Evolutionary conservation across 2,797 vertebrate species (phyloP).

Genomic region (Trichosurus vulpecula): DNA sequence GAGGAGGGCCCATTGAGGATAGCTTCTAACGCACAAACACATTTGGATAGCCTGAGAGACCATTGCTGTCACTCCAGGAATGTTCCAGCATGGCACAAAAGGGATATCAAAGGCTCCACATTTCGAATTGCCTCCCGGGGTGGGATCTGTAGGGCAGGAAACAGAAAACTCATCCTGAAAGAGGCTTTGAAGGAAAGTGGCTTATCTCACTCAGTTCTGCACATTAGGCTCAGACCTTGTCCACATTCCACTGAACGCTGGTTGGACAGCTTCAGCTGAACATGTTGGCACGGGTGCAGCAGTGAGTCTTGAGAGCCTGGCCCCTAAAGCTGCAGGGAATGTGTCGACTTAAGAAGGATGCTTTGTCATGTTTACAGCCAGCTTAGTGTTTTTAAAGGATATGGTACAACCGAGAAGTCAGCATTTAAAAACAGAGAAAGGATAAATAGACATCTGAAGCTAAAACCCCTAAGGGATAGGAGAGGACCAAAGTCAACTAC

Average conservation of each 20-base stretch:
- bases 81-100: conserved; percentile 79
- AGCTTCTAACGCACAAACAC: conserved; percentile 70
- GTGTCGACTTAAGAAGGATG: conserved; percentile 68
- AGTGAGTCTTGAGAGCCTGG: conserved; percentile 62
- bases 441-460: conserved; percentile 69
- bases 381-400: conserved; percentile 76
- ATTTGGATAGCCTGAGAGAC: conserved; percentile 81
- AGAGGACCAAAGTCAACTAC: conserved; percentile 47
- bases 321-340: conserved; percentile 65
- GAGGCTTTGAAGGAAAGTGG: conserved; percentile 73
- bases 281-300: conserved; percentile 72
- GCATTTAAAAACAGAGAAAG: conserved; percentile 75
- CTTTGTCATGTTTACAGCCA: conserved; percentile 68
- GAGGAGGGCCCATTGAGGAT: not conserved
- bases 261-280: conserved; percentile 17
- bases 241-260: conserved; percentile 61
- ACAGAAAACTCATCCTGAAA: conserved; percentile 80
- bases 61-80: conserved; percentile 81
- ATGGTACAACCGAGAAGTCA: conserved; percentile 66
- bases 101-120: conserved; percentile 83
- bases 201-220: conserved; percentile 64
- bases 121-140: conserved; percentile 82
- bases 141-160: conserved; percentile 82
- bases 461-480: conserved; percentile 59
- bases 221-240: conserved; percentile 61